Evolutionary conservation across 37 sponge, comb jelly and placozoan genomes (phyloP).

Genomic region (Chondrilla cf. caribensis): DNA sequence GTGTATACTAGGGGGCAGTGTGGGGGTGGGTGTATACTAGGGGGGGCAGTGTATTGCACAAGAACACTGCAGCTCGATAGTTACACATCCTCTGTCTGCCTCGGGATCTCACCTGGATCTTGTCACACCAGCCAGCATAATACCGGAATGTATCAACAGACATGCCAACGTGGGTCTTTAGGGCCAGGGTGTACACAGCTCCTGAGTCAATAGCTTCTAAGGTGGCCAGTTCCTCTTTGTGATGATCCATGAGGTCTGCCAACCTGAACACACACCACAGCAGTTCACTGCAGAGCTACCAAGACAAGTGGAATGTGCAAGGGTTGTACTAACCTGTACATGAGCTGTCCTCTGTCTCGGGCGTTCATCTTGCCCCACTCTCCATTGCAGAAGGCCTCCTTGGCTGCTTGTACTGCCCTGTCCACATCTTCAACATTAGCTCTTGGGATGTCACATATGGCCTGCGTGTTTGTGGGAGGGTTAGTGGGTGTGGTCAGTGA

Average conservation of each 20-base stretch:
- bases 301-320: background rate
- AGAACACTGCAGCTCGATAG: background rate
- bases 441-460: slow-evolving; percentile 61
- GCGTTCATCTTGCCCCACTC: slow-evolving; percentile 95
- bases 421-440: slow-evolving; percentile 75
- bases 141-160: slow-evolving; percentile 93
- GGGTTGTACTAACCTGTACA: slow-evolving; percentile 56
- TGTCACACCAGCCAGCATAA: slow-evolving; percentile 97
- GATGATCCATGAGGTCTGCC: slow-evolving; percentile 92
- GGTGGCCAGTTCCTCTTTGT: slow-evolving; percentile 91
- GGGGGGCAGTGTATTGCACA: background rate
- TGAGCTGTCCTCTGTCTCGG: slow-evolving; percentile 78
- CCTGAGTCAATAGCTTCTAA: slow-evolving; percentile 89
- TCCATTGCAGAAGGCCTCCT: slow-evolving; percentile 79
- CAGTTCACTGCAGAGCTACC: background rate
- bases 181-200: slow-evolving; percentile 92
- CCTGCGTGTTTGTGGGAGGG: no score
- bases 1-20: background rate
- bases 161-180: slow-evolving; percentile 95
- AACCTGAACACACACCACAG: slow-evolving; percentile 53
- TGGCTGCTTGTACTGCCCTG: slow-evolving; percentile 80
- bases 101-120: slow-evolving; percentile 68
- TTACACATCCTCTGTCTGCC: background rate
- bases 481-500: background rate
- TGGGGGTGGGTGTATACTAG: background rate